Conservation (phyloP, 2,888 invertebrate genomes). For the Pandemis corylana region DNA sequence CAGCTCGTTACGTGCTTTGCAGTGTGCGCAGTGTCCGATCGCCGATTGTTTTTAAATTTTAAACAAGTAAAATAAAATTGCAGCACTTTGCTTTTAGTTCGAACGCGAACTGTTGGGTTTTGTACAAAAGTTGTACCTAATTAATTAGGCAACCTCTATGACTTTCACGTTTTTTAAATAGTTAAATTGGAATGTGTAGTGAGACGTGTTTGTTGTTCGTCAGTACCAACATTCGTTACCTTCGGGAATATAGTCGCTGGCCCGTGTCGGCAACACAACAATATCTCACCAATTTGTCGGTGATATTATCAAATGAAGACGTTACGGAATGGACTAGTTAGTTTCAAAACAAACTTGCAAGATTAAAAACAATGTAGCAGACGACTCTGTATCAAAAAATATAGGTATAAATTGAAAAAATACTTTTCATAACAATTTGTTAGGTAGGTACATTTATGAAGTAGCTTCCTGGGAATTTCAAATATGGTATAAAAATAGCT, state of each 20-base stretch:
- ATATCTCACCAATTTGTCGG: background rate
- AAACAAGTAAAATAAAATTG: background rate
- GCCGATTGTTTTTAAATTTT: background rate
- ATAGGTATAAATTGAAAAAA: background rate
- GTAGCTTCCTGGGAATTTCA: no score
- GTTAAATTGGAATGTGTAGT: no score
- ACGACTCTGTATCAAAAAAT: no score
- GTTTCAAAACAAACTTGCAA: background rate
- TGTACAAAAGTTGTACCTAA: no score
- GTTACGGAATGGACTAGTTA: background rate
- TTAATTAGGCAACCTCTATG: no score
- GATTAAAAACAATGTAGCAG: background rate
- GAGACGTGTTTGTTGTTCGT: no score
- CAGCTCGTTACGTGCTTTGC: conserved; percentile 24
- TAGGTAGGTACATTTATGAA: no score
- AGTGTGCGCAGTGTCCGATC: conserved; percentile 4
- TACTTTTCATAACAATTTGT: no score
- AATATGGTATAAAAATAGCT: no score
- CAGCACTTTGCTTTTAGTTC: no score
- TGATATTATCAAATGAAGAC: background rate
- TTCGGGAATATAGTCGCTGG: background rate
- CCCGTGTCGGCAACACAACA: background rate
- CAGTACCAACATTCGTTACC: background rate
- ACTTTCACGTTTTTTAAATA: no score
- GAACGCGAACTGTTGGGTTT: no score